Evolutionary conservation across 2,113 vertebrate species (phyloP).

Genomic region (Callocephalon fimbriatum): DNA sequence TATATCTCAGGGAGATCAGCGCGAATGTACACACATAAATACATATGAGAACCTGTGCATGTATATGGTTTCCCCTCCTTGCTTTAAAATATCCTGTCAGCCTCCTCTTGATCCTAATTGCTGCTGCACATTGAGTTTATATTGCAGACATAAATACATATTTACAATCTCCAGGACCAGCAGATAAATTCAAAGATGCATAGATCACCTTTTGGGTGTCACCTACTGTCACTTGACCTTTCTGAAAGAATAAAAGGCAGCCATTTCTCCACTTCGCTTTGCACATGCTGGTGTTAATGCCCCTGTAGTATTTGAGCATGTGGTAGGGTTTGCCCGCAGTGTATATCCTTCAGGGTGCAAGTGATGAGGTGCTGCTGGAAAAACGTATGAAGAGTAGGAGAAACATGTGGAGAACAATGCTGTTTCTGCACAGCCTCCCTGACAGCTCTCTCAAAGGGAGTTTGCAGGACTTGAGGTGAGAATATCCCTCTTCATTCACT

Average conservation of each 20-base stretch:
- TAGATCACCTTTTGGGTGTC: neutral
- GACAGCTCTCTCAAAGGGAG: too few species aligned
- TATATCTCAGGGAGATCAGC: neutral
- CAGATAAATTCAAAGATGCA: neutral
- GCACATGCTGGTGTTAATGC: neutral
- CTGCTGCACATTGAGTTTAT: neutral
- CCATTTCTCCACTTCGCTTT: neutral
- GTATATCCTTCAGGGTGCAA: neutral
- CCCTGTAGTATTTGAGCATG: accelerated
- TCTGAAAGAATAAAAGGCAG: neutral
- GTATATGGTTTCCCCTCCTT: neutral
- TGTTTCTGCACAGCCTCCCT: neutral
- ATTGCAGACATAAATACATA: neutral
- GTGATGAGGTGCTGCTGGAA: neutral
- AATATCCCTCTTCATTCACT: neutral
- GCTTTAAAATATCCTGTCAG: constrained; percentile 1
- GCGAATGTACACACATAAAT: constrained; percentile 14
- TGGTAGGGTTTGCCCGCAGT: accelerated
- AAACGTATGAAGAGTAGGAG: neutral
- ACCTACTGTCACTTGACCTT: neutral
- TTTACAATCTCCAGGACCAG: neutral
- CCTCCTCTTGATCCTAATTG: constrained; percentile 8
- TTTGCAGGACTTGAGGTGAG: neutral
- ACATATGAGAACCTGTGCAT: neutral
- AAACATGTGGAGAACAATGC: accelerated